These are phyloP conservation scores for Brachymystax lenok DNA, from an alignment of 2,797 vertebrate genomes.

Conservation along the genomic window DNA sequence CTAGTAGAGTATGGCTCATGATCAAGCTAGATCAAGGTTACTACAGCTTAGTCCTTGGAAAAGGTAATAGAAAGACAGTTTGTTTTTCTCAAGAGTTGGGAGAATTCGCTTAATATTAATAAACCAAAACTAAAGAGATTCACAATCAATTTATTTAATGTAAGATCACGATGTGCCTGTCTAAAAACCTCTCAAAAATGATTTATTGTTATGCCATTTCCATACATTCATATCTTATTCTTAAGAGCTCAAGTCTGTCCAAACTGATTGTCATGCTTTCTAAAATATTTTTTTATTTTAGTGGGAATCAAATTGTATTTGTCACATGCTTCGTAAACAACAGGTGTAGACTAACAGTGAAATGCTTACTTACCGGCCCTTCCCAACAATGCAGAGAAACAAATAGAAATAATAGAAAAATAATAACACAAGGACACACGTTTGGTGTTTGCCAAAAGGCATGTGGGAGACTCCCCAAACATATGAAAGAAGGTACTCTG, in stretches of 20 bases:
- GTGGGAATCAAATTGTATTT: background rate
- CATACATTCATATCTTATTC: background rate
- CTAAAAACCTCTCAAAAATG: background rate
- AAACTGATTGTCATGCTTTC: background rate
- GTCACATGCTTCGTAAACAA: too few species aligned
- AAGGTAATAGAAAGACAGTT: background rate
- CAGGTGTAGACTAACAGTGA: too few species aligned
- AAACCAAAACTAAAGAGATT: conserved; percentile 1
- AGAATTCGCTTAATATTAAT: background rate
- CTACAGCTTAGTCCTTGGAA: background rate
- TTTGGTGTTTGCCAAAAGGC: too few species aligned
- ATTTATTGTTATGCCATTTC: background rate
- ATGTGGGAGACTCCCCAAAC: too few species aligned
- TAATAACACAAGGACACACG: too few species aligned
- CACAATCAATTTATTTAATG: conserved; percentile 16
- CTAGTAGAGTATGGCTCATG: background rate
- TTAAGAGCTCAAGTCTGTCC: background rate
- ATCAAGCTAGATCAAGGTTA: background rate
- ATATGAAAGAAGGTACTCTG: too few species aligned
- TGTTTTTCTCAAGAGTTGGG: background rate
- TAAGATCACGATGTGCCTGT: background rate
- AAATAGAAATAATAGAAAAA: too few species aligned
- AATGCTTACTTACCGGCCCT: too few species aligned
- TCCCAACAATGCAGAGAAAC: too few species aligned
- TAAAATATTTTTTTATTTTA: background rate